Percentiles rank a stretch among this genome's conserved stretches.
phyloP scores from a whole-genome alignment of 2,113 vertebrate species.

The Colossoma macropomum region DNA sequence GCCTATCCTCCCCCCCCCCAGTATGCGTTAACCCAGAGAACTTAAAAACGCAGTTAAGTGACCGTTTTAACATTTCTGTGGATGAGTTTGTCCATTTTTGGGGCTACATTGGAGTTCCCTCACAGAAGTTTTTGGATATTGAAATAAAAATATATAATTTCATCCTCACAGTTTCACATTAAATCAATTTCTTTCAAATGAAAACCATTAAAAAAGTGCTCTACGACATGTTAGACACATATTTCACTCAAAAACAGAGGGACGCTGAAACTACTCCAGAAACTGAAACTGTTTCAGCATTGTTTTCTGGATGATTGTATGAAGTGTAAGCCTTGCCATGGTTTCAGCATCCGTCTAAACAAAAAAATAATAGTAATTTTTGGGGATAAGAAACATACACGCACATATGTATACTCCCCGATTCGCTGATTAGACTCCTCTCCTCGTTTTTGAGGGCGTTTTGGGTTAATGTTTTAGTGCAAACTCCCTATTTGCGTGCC shows the following conservation, averaged over 20 bases:
- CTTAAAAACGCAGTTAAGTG: background rate
- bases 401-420: background rate
- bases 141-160: conserved; percentile 39
- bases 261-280: background rate
- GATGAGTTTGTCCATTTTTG: background rate
- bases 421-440: conserved; percentile 35
- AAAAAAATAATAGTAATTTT: background rate
- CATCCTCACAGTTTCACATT: conserved; percentile 40
- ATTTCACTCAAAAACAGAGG: background rate
- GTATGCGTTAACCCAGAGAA: background rate
- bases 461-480: conserved; percentile 35
- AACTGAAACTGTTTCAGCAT: background rate
- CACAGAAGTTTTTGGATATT: conserved; percentile 30
- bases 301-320: conserved; percentile 31
- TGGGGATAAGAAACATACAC: background rate
- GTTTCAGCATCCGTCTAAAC: conserved; percentile 18
- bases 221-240: background rate
- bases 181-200: conserved; percentile 28
- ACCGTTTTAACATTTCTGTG: background rate
- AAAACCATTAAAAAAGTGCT: conserved; percentile 1
- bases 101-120: conserved; percentile 24
- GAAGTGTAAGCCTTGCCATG: background rate
- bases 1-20: background rate
- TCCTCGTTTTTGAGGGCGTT: conserved; percentile 33
- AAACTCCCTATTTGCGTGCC: conserved; percentile 48